Evolutionary conservation across 2,888 invertebrate genomes (phyloP), one percentile per base, ranked within the genome.

Genomic region (Rhaphigaster nebulosa): DNA sequence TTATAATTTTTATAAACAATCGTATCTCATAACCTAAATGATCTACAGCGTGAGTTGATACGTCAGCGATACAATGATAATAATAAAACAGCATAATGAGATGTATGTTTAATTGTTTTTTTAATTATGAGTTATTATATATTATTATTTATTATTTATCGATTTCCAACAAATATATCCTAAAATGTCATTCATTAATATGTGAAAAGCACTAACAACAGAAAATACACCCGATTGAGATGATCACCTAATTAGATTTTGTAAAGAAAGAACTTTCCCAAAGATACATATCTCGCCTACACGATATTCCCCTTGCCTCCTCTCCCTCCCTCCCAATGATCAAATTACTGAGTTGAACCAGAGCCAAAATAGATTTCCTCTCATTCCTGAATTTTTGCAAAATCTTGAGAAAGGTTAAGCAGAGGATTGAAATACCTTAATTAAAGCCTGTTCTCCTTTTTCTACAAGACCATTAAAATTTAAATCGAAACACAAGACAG

Each of bases 311-410:
- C 1, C 26, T 4, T 10, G 5, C 54, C 54, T 54, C 5, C 54
- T 26, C 26, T 12, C n/a, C n/a, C n/a, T n/a, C n/a, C 26, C 56
- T 5, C 4, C 56, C 56, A n/a, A 60, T n/a, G 60, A 60, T 60
- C 60, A 10, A 60, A n/a, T 60, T 60, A 60, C n/a, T 60, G n/a
- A 60, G 60, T 60, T 60, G n/a, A 60, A n/a, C 60, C 60, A 60
- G 60, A n/a, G 60, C n/a, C 6, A 60, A n/a, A 12, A 12, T n/a
- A 15, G 60, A 13, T 12, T n/a, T 13, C 60, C 60, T n/a, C 60
- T 60, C 1, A n/a, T 60, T 60, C n/a, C 12, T 60, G 10, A 12
- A 60, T n/a, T n/a, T 56, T 8, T 3, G n/a, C n/a, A 60, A 60
- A 60, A 60, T 60, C n/a, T 23, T 60, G 60, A n/a, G 8, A 60